Base-by-base conservation (phyloP, 2,888 invertebrate genomes). In the Cantharis lateralis region DNA sequence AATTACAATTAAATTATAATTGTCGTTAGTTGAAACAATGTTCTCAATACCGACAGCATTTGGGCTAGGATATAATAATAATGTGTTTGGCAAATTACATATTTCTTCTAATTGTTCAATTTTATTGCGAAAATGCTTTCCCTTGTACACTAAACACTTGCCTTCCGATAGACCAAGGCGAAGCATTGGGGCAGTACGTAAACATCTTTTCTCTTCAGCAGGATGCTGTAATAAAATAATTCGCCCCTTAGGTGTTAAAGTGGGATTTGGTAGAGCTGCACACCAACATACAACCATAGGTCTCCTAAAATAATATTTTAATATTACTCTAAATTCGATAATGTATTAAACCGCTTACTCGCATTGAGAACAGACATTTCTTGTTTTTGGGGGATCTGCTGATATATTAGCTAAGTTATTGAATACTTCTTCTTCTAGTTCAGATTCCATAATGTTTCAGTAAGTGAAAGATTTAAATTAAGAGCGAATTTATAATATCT, bases 231-330 rank as follows among this genome's bases (percentile, higher is more conserved):
- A 89, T 76, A 98, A 91, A 81, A 96, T 92, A 68, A 98, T 90
- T 83, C 91, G 92, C 77, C 95, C 95, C 72, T 89, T 89, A 13
- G 95, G 93, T 74, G 88, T 87, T 26, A 97, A 85, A 66, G 92
- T 93, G 72, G 92, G 90, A 72, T 91, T 89, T 9, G 97, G 97
- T 78, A 98, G 89, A 64, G 93, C 95, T 61, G 92, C 90, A 88
- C 97, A 98, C 96, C 97, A 98, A 86, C 98, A 98, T n/a, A 97
- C 97, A 64, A 91, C 92, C 28, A 89, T 87, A 3, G 98, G 98
- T 80, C 97, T 92, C 81, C 97, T 97, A 85, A n/a, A 48, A 48
- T 48, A 48, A n/a, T n/a, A 0, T 9, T 48, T 48, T n/a, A 48
- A n/a, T 24, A 7, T n/a, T 48, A n/a, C 9, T n/a, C 2, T 2